These are phyloP conservation scores for Naja naja DNA, from an alignment of 2,113 vertebrate species.

Conservation along the genomic window DNA sequence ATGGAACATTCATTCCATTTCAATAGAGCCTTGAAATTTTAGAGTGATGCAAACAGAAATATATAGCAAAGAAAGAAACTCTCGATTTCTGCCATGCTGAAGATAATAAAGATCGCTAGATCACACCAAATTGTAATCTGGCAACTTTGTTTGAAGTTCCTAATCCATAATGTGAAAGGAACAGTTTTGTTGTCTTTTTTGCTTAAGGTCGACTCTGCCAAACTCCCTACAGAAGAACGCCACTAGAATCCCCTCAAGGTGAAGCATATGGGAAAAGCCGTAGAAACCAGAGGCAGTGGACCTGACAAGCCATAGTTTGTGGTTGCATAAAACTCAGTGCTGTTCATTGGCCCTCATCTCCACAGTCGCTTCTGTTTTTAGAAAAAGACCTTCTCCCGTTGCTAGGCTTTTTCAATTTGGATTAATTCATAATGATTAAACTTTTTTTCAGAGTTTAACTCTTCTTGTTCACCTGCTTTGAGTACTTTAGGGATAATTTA, in stretches of 20 bases:
- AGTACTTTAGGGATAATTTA: background rate
- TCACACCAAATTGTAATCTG: background rate
- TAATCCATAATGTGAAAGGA: background rate
- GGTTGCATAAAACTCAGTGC: background rate
- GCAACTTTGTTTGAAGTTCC: background rate
- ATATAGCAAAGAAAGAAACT: background rate
- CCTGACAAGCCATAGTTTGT: slow-evolving; percentile 9
- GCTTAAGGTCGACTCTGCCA: slow-evolving; percentile 70
- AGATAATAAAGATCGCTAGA: background rate
- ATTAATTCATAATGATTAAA: background rate
- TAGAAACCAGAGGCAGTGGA: background rate
- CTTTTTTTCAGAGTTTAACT: background rate
- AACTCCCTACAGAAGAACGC: slow-evolving; percentile 69
- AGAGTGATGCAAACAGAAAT: background rate
- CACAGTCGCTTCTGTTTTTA: background rate
- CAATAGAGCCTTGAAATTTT: background rate
- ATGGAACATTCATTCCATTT: background rate
- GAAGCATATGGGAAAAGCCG: background rate
- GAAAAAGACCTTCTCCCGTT: background rate
- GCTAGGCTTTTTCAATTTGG: background rate
- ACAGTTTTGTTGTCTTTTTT: slow-evolving; percentile 44
- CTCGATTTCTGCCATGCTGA: too few relatives aligned
- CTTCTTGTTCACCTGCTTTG: background rate
- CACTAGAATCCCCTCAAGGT: slow-evolving; percentile 42
- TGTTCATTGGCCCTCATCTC: background rate